Conservation (phyloP, 2,797 vertebrate genomes). For the Aulostomus chinensis region DNA sequence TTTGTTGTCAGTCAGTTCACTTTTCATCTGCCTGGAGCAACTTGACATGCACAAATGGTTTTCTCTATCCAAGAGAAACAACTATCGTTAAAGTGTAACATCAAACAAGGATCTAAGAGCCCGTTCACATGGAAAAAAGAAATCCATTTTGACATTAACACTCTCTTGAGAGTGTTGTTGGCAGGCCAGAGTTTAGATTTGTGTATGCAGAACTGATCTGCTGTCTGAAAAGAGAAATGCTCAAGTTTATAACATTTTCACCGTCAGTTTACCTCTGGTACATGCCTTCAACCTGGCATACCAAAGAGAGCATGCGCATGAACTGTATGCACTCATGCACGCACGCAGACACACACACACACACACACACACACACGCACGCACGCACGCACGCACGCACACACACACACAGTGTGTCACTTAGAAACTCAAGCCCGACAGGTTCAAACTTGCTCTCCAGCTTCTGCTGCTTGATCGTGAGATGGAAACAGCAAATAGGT, state of each 20-base stretch:
- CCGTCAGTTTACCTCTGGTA: slow-evolving; percentile 1
- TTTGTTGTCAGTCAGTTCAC: too few relatives aligned
- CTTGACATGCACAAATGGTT: too few relatives aligned
- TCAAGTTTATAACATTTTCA: slow-evolving; percentile 14
- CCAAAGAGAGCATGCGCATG: slow-evolving; percentile 11
- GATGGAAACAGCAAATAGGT: slow-evolving; percentile 17
- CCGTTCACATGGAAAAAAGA: too few relatives aligned
- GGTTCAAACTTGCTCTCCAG: slow-evolving; percentile 43
- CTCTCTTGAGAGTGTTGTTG: too few relatives aligned
- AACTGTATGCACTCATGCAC: slow-evolving; percentile 5
- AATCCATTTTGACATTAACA: too few relatives aligned
- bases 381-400: background rate
- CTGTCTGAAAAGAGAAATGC: too few relatives aligned
- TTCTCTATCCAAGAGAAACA: too few relatives aligned
- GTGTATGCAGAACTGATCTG: too few relatives aligned
- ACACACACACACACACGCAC: background rate
- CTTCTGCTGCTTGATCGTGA: slow-evolving; percentile 30
- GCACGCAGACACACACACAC: slow-evolving; percentile 15
- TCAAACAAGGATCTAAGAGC: too few relatives aligned
- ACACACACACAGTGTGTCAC: background rate
- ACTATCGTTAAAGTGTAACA: too few relatives aligned
- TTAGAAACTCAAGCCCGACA: slow-evolving; percentile 11
- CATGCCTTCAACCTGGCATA: slow-evolving; percentile 3
- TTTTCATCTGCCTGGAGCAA: too few relatives aligned
- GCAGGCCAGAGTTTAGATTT: background rate